Evolutionary conservation across 2,888 invertebrate genomes (phyloP).

Genomic region (Papilio gigon): DNA sequence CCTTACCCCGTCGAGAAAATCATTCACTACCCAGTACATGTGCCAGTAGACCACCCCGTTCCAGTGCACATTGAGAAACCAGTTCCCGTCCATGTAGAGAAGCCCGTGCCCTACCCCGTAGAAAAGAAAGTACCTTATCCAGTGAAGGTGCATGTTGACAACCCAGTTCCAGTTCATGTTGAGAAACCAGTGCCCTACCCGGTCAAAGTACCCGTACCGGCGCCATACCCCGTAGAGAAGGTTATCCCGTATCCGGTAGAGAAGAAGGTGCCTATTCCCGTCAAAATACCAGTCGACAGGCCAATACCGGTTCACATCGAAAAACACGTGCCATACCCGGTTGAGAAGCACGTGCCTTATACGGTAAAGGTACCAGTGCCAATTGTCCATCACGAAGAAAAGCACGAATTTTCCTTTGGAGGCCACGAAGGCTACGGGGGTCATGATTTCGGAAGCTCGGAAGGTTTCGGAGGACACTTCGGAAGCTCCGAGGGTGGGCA

Average conservation of each 20-base stretch:
- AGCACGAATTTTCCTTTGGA: conserved; percentile 53
- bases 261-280: conserved; percentile 85
- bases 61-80: conserved; percentile 87
- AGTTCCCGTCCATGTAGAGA: conserved; percentile 87
- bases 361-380: conserved; percentile 87
- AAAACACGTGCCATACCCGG: conserved; percentile 85
- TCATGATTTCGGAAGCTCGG: conserved; percentile 42
- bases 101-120: conserved; percentile 88
- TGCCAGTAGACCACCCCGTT: conserved; percentile 86
- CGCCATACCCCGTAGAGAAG: conserved; percentile 86
- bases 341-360: conserved; percentile 87
- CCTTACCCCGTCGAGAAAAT: conserved; percentile 89
- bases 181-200: conserved; percentile 89
- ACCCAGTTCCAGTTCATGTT: conserved; percentile 88
- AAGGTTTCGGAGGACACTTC: conserved; percentile 40
- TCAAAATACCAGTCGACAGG: conserved; percentile 83
- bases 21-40: conserved; percentile 87
- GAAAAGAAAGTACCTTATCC: conserved; percentile 87
- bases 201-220: conserved; percentile 88
- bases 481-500: conserved; percentile 55
- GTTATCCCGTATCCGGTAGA: conserved; percentile 85
- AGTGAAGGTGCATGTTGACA: conserved; percentile 85
- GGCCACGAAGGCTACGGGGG: conserved; percentile 42
- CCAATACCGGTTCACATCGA: conserved; percentile 85
- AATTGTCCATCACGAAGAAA: conserved; percentile 78